Base-by-base conservation (phyloP, 2,888 invertebrate species). In the Nephrotoma flavescens region DNA sequence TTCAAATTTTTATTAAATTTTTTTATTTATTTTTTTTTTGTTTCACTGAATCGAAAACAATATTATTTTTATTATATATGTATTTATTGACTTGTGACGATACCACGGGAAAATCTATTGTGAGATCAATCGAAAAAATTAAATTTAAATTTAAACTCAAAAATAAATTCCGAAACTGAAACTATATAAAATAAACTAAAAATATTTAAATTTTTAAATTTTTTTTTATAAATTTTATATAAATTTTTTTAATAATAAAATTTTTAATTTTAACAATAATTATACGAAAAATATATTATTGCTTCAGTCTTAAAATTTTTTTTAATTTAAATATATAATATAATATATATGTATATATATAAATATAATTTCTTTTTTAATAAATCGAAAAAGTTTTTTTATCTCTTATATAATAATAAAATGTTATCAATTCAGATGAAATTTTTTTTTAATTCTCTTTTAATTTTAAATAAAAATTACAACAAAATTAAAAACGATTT, bases 181-280 rank as follows among this genome's bases (percentile, higher is more conserved):
- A 31, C 71, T 71, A 71, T 11, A 71, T 31, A 71, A 19, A 71
- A 71, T 71, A 71, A 71, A 71, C 31, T 71, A 71, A 71, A 71
- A 31, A 71, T 71, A 57, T 57, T 71, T 12, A 71, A 71, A 52
- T 52, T 52, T 31, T 52, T 15, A 52, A 15, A 6, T 52, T 52
- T 52, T 52, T 52, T 15, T 71, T 31, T 31, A 71, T 9, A 71
- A 71, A 31, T 71, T 57, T 57, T 15, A 47, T 47, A 47, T 47
- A 41, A n/a, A 41, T 42, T 85, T 85, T 85, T 85, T 85, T 85
- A 44, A 85, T 42, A 42, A 84, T 84, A 85, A 85, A 44, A 85
- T 85, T 85, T 85, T 85, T 85, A 44, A 44, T 85, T 85, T 85
- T 85, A 44, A 85, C 85, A 85, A 85, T 85, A 85, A 85, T 45